Conservation (phyloP, 2,888 invertebrate species). For the Epinotia brunnichana region DNA sequence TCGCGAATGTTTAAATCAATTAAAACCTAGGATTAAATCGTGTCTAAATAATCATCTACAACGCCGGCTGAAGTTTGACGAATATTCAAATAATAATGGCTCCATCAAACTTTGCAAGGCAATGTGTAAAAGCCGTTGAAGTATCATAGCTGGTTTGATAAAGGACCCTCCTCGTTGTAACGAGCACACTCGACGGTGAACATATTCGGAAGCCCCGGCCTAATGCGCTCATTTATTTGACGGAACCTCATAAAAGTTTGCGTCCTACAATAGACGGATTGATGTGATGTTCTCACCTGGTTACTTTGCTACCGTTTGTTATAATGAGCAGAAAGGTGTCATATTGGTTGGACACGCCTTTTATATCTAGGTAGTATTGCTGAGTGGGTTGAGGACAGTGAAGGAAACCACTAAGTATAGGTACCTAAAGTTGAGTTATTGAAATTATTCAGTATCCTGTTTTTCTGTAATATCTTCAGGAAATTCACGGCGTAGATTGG, state of each 20-base stretch:
- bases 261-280: slow-evolving; percentile 43
- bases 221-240: slow-evolving; percentile 65
- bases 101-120: slow-evolving; percentile 26
- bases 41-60: background rate
- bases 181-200: slow-evolving; percentile 56
- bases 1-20: background rate
- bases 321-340: background rate
- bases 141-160: slow-evolving; percentile 59
- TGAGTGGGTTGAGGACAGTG: background rate
- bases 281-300: slow-evolving; percentile 31
- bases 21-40: background rate
- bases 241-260: slow-evolving; percentile 66
- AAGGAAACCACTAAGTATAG: background rate
- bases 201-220: slow-evolving; percentile 62
- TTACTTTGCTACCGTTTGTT: slow-evolving; percentile 25
- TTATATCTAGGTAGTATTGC: background rate
- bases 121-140: slow-evolving; percentile 58
- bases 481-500: too few relatives aligned
- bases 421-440: background rate
- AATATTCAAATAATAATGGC: background rate
- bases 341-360: background rate
- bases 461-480: too few relatives aligned
- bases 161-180: slow-evolving; percentile 60
- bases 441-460: too few relatives aligned
- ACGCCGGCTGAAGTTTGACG: background rate